These are phyloP conservation scores for Notamacropus eugenii DNA, from an alignment of 2,797 vertebrate genomes.

Conservation along the genomic window DNA sequence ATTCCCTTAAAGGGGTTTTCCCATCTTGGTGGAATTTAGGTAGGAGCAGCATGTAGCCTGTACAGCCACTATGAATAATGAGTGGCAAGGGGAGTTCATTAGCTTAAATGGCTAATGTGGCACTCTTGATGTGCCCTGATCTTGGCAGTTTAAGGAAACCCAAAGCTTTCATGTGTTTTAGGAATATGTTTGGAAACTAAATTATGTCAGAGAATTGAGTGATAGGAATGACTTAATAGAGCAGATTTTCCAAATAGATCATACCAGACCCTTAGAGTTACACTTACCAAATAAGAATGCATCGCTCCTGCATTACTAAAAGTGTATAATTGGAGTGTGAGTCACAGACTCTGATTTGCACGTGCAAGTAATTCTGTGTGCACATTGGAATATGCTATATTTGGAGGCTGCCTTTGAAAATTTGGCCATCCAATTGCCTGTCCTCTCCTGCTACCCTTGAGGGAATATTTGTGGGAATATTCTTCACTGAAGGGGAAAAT, in stretches of 20 bases:
- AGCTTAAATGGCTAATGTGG: not conserved
- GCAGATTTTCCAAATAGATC: constrained; percentile 39
- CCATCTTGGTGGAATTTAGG: constrained; percentile 32
- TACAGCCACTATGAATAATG: not conserved
- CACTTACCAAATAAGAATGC: not conserved
- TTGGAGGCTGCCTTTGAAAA: not conserved
- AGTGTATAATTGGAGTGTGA: not conserved
- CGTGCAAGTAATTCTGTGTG: not conserved
- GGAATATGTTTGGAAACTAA: constrained; percentile 35
- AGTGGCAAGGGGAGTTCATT: not conserved
- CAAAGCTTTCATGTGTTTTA: constrained; percentile 8
- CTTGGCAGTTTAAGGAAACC: not conserved
- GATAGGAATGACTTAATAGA: constrained; percentile 36
- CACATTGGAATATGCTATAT: not conserved
- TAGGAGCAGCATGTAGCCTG: not conserved
- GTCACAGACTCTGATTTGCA: not conserved
- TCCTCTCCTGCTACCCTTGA: not conserved
- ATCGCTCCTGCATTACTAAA: not conserved
- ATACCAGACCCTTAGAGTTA: constrained; percentile 24
- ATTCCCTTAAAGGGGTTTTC: not conserved
- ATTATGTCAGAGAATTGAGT: constrained; percentile 52
- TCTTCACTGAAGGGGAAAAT: constrained; percentile 22
- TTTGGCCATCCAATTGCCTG: not conserved
- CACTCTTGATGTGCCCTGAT: constrained; percentile 40
- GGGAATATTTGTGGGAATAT: constrained; percentile 35